These are phyloP conservation scores for Amblyornis subalaris DNA, from an alignment of 2,113 vertebrate species.

Conservation along the genomic window DNA sequence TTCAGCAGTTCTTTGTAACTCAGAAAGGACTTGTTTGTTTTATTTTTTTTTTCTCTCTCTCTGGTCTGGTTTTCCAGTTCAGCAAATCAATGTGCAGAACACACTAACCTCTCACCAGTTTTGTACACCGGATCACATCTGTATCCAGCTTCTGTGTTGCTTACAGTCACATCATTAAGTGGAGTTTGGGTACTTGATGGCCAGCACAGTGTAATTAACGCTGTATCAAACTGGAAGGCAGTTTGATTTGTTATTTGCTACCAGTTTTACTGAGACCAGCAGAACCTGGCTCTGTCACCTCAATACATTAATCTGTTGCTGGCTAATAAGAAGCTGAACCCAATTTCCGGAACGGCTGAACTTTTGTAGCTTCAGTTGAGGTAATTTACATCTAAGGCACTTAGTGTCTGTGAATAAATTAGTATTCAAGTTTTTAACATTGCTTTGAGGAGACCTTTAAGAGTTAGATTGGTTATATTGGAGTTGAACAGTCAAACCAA, in stretches of 20 bases:
- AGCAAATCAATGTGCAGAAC: neutral
- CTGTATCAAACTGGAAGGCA: neutral
- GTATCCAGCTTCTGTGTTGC: neutral
- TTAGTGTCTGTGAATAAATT: neutral
- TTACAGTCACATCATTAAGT: neutral
- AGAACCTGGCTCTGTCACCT: neutral
- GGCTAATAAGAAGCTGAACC: neutral
- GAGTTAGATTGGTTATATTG: neutral
- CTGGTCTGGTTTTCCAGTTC: neutral
- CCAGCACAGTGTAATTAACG: neutral
- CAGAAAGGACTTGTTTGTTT: neutral
- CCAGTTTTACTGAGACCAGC: neutral
- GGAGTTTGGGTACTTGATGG: neutral
- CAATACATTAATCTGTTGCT: neutral
- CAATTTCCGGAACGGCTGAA: neutral
- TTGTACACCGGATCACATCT: neutral
- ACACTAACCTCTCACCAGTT: neutral
- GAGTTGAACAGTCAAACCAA: neutral
- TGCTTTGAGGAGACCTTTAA: neutral
- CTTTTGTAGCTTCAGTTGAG: neutral
- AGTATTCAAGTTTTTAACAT: neutral
- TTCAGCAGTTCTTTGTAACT: neutral
- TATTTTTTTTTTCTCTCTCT: neutral
- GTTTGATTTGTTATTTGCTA: neutral
- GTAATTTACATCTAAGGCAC: neutral